Base-by-base conservation (phyloP, 2,888 invertebrate genomes). In the Coremacera marginata region DNA sequence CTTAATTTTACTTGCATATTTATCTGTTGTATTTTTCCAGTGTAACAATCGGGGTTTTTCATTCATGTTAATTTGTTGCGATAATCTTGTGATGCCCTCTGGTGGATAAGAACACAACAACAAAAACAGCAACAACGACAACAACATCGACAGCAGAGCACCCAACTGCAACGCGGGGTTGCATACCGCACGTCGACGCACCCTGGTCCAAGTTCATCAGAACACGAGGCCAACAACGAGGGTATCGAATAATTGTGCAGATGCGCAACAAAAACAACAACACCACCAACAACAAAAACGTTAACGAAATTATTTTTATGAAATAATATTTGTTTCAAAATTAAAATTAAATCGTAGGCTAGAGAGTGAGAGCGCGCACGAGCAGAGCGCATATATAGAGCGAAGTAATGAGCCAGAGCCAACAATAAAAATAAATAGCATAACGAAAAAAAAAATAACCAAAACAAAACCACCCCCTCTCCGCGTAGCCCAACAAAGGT, bases 401-500 rank as follows among this genome's bases (percentile, higher is more conserved):
- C 34, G 16, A 5, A 11, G 34, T 51, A 49, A 27, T 19, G 25
- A 55, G 34, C 52, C n/a, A 16, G 5, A 70, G 16, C 52, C 14
- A 19, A 25, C 5, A 22, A 62, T 11, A 73, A 52, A 60, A 37
- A 49, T 37, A 76, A 25, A 60, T 44, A 67, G 51, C 37, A 7
- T 60, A 49, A 67, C 22, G 49, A 57, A 37, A 44, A 16, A 65
- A 72, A 65, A 44, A 78, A 74, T n/a, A n/a, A n/a, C 27, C n/a
- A 22, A 25, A 8, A 19, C 65, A 51, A 44, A 73, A 52, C 73
- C 31, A 78, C 78, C 81, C 78, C 76, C 80, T 79, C 81, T 80
- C 81, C 80, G 51, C 62, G 55, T 75, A 80, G 75, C 79, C 25
- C 73, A 52, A 51, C 57, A 44, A 16, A 19, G 52, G 65, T 25